Evolutionary conservation across 2,888 invertebrate species (phyloP), one percentile per base, ranked within the genome.

Genomic region (Eilema caniola): DNA sequence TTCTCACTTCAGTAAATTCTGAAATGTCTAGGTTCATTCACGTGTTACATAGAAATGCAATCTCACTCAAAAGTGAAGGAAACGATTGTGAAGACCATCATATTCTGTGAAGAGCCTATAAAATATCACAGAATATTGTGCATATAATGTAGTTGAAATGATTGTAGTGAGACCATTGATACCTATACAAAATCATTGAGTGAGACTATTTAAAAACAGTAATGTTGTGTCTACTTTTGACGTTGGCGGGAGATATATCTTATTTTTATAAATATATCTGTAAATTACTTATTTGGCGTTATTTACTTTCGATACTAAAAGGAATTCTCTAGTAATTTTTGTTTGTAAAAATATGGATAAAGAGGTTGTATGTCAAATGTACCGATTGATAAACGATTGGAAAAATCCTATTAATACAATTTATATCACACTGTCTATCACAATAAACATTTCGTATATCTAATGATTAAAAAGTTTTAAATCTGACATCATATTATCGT

Each of bases 271-370:
- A 20, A 53, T 47, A 7, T 1, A 47, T n/a, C n/a, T n/a, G n/a
- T 20, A n/a, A 53, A 7, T 20, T 47, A 53, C n/a, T 8, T 53
- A 53, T 53, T 8, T 53, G 53, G 53, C 10, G n/a, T n/a, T n/a
- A 37, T 5, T 37, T 37, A 37, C 11, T 37, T 37, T 12, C 12
- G 12, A 37, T 37, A 37, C 12, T 37, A 37, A 20, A 53, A n/a
- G 7, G 25, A 59, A 28, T n/a, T n/a, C n/a, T n/a, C n/a, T n/a
- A 24, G 16, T 59, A 14, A 28, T 59, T 25, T 16, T 25, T 24
- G 25, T 59, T 59, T 59, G 24, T 59, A 16, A 28, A n/a, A 59
- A 59, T 11, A 57, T 24, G 24, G 59, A 59, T 59, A 59, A 59
- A 16, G 12, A 59, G 53, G 53, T 28, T 25, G 8, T 24, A 59